Evolutionary conservation across 1,140 invertebrate genomes (phyloP), one percentile per base, ranked within the genome.

Genomic region (Uloborus diversus): DNA sequence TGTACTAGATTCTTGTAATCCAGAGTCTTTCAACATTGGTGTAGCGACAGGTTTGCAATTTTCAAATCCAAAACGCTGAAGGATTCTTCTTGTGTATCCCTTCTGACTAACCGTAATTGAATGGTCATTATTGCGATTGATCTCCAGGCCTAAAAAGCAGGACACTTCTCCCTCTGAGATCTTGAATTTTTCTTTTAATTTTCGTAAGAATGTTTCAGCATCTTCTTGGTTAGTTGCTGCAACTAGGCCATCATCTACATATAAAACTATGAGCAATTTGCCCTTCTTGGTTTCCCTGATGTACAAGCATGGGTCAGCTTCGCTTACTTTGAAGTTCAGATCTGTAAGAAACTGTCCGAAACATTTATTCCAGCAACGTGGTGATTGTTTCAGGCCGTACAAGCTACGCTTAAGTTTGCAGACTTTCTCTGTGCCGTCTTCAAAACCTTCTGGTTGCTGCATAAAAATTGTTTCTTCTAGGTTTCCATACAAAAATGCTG

Each of bases 351-450:
- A 79, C 4, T 37, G 1, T 23, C 3, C 35, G 51, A 79, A 79
- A 27, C 51, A 42, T 32, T 85, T 83, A 81, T 88, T 85, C 86
- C 86, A 89, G 14, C 83, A 84, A 25, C 84, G 79, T 35, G 85
- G 84, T 25, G 85, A 85, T 81, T 89, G 86, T 75, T 87, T n/a
- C n/a, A 88, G 76, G 5, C 86, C 85, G 79, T 87, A 88, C 20
- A 88, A 47, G 20, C 83, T 84, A 85, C n/a, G 85, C 32, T 82
- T 84, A 13, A 88, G 76, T 82, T 32, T 57, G 14, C 81, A 82
- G 0, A 84, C 82, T 76, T 82, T 42, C 42, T 49, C 25, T 13
- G 70, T 11, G 23, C 30, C 32, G 30, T 61, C 82, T 35, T 84
- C 79, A 62, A 83, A 87, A 27, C 86, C 86, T 82, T 88, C 83